Evolutionary conservation across 2,113 vertebrate genomes (phyloP), one percentile per base, ranked within the genome.

Genomic region (Chionodraco myersi): DNA sequence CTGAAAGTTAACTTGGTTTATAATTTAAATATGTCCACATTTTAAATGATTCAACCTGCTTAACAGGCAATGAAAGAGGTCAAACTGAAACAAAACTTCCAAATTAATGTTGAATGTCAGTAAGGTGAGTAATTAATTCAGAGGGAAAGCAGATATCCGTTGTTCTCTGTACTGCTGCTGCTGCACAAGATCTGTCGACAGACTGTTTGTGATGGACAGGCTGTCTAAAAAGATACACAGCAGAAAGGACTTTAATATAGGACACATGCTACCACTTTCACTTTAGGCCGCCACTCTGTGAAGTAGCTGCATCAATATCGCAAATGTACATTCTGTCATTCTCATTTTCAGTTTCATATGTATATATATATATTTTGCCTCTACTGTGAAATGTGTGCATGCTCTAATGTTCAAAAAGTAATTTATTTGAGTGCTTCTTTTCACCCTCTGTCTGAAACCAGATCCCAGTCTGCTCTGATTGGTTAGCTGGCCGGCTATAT

Each of bases 271-370:
- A 52, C 45, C 65, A 14, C 26, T 51, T 14, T 13, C 36, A 26
- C 16, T 54, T 66, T 36, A 47, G 12, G 51, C 54, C 48, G 65
- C 23, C 10, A 3, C 48, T 30, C 2, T 21, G 66, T 36, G 18
- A 71, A 65, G 49, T 9, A 23, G 21, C 13, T 34, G 61, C 54
- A 56, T 53, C 1, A 1, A 71, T 64, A 36, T 23, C 11, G 41
- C 54, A 79, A 51, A 77, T 78, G 16, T 48, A 12, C 59, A 79
- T 36, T 30, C 30, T 30, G 30, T 30, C 30, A 41, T 41, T 41
- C 36, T 41, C 36, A 41, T 36, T 36, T 36, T 36, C 36, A 36
- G 36, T 41, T 7, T 41, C 7, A 41, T 41, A 36, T 30, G 2
- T 30, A 30, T 36, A 41, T 41, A 41, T 41, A 41, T 41, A 6